These are phyloP conservation scores for Trachelus troglodyta DNA, from an alignment of 2,888 invertebrate genomes.

Conservation along the genomic window DNA sequence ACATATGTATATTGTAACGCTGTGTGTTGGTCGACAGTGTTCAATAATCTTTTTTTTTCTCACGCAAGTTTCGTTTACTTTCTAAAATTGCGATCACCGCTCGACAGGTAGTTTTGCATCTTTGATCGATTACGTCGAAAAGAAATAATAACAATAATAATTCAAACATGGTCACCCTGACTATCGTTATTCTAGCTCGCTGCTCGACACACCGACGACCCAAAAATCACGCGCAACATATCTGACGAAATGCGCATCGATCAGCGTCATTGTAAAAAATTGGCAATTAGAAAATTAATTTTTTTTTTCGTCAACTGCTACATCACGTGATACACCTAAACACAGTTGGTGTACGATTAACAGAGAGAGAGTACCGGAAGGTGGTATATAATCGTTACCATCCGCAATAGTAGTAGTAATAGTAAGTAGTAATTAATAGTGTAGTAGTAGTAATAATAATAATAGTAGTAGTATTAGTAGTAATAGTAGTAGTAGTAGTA, in stretches of 20 bases:
- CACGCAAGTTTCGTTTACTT: neutral
- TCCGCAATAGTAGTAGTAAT: neutral
- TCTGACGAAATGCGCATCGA: neutral
- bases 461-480: neutral
- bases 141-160: neutral
- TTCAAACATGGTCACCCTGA: too few species aligned
- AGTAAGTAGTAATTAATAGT: neutral
- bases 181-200: too few species aligned
- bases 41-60: neutral
- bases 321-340: neutral
- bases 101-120: neutral
- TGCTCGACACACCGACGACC: neutral
- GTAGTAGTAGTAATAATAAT: neutral
- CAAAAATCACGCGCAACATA: neutral
- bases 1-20: conserved; percentile 22
- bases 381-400: neutral
- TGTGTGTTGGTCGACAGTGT: conserved; percentile 15
- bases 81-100: neutral
- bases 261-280: neutral
- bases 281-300: neutral
- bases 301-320: neutral
- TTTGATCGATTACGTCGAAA: neutral
- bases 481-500: neutral
- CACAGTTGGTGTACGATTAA: neutral
- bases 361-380: neutral